These are phyloP conservation scores for Sebastes schlegelii DNA, from an alignment of 2,113 vertebrate species.

Conservation along the genomic window DNA sequence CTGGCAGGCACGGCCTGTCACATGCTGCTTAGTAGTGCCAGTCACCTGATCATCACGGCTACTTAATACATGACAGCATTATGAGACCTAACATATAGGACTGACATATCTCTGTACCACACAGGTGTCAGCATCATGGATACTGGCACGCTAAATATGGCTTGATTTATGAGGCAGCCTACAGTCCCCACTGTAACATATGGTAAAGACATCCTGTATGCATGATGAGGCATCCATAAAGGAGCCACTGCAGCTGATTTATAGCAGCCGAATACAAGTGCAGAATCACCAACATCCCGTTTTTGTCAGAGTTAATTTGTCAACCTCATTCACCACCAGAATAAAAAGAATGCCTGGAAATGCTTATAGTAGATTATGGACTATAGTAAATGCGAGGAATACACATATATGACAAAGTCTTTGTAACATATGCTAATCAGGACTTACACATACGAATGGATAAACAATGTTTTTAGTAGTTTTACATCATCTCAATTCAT, in stretches of 20 bases:
- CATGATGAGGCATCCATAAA: conserved; percentile 43
- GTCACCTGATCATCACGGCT: conserved; percentile 22
- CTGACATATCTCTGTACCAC: not conserved
- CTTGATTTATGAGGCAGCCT: conserved; percentile 41
- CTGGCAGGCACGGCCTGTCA: not conserved
- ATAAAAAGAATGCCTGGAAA: conserved; percentile 8
- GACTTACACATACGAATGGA: not conserved
- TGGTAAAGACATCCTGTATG: conserved; percentile 34
- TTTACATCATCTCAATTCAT: no score
- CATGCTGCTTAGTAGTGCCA: not conserved
- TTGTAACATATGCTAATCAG: not conserved
- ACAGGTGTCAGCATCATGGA: conserved; percentile 5
- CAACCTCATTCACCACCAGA: conserved; percentile 5
- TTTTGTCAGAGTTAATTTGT: conserved; percentile 35
- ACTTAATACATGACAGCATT: conserved; percentile 18
- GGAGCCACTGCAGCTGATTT: conserved; percentile 20
- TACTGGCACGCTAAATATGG: not conserved
- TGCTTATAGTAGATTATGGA: not conserved
- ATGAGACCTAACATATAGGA: conserved; percentile 24
- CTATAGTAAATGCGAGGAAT: not conserved
- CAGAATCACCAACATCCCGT: conserved; percentile 36
- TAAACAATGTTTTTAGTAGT: not conserved
- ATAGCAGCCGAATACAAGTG: conserved; percentile 13
- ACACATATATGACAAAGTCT: not conserved
- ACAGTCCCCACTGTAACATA: conserved; percentile 21